Evolutionary conservation across 2,888 invertebrate species (phyloP).

Genomic region (Chrysolina americana): DNA sequence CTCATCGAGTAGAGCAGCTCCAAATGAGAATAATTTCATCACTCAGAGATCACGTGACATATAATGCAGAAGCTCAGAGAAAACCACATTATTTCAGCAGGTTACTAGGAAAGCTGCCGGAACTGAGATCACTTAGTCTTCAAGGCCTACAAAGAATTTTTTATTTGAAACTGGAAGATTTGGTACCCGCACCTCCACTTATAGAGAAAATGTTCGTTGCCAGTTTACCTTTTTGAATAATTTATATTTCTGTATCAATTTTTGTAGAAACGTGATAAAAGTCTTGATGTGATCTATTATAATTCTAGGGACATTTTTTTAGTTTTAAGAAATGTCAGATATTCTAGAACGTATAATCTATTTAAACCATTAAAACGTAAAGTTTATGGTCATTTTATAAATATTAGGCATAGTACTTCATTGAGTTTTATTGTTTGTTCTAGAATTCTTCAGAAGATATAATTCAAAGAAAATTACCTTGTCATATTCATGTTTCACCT

Average conservation of each 20-base stretch:
- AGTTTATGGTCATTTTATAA: slow-evolving; percentile 5
- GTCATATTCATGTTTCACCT: background rate
- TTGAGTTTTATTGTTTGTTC: background rate
- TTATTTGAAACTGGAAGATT: slow-evolving; percentile 92
- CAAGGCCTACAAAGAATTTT: slow-evolving; percentile 96
- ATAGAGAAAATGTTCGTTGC: slow-evolving; percentile 97
- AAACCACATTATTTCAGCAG: slow-evolving; percentile 96
- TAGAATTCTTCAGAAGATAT: background rate
- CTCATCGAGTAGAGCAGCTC: slow-evolving; percentile 92
- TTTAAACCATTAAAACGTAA: background rate
- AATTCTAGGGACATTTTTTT: slow-evolving; percentile 8
- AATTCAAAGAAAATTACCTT: background rate
- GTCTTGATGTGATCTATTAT: slow-evolving; percentile 67
- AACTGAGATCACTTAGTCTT: slow-evolving; percentile 91
- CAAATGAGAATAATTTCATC: slow-evolving; percentile 98
- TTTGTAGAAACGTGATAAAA: slow-evolving; percentile 64
- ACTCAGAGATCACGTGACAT: slow-evolving; percentile 95
- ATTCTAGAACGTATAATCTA: slow-evolving; percentile 6
- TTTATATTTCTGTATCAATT: slow-evolving; percentile 36
- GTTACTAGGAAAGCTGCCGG: slow-evolving; percentile 92
- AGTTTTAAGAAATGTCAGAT: slow-evolving; percentile 12
- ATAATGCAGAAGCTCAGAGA: slow-evolving; percentile 88
- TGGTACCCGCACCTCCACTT: slow-evolving; percentile 91
- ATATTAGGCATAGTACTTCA: background rate
- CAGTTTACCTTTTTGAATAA: slow-evolving; percentile 89